Conservation (phyloP, 2,797 vertebrate genomes). For the Australoheros facetus region DNA sequence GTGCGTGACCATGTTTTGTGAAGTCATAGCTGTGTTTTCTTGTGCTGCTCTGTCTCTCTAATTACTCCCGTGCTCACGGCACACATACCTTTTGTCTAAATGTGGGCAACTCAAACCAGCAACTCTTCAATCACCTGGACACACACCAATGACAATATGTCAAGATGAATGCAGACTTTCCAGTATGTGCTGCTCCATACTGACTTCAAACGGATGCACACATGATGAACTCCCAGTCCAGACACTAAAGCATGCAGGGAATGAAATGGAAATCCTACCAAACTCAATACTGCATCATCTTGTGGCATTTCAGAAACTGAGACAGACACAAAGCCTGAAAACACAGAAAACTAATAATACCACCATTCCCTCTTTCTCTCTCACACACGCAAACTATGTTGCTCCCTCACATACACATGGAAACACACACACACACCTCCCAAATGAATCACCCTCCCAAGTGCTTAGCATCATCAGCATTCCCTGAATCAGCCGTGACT, state of each 20-base stretch:
- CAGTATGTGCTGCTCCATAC: slow-evolving; percentile 70
- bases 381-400: slow-evolving; percentile 16
- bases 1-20: slow-evolving; percentile 64
- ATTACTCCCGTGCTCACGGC: slow-evolving; percentile 66
- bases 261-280: slow-evolving; percentile 78
- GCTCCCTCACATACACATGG: slow-evolving; percentile 1
- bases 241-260: slow-evolving; percentile 77
- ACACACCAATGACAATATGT: slow-evolving; percentile 73
- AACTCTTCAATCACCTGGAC: slow-evolving; percentile 75
- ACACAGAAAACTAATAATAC: slow-evolving; percentile 63
- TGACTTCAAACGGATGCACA: slow-evolving; percentile 74
- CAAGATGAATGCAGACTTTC: slow-evolving; percentile 74
- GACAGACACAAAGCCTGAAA: slow-evolving; percentile 26
- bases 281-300: slow-evolving; percentile 58
- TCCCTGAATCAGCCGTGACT: slow-evolving; percentile 59
- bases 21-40: slow-evolving; percentile 74
- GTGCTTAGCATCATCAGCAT: slow-evolving; percentile 64
- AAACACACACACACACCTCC: slow-evolving; percentile 33
- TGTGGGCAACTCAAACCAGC: slow-evolving; percentile 49
- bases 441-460: slow-evolving; percentile 60
- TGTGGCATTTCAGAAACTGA: slow-evolving; percentile 40
- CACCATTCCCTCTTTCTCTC: slow-evolving; percentile 4
- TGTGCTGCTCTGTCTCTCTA: slow-evolving; percentile 68
- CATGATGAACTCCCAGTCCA: slow-evolving; percentile 72
- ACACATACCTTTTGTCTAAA: slow-evolving; percentile 66